These are phyloP conservation scores for Agonopterix subpropinquella DNA, from an alignment of 2,888 invertebrate genomes.

Conservation along the genomic window DNA sequence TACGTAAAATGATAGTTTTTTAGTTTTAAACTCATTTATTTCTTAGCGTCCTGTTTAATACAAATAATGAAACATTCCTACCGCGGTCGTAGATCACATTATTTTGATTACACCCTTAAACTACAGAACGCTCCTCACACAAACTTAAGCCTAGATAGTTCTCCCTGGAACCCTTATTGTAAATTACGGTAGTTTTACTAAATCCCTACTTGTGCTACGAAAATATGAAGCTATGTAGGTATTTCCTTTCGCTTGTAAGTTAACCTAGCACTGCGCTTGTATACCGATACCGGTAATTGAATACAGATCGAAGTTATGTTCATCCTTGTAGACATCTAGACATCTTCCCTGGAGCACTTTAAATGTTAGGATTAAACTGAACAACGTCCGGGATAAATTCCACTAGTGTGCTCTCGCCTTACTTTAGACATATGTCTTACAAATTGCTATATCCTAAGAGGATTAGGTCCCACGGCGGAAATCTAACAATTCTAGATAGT, in stretches of 20 bases:
- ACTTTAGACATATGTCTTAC: conserved; percentile 3
- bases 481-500: neutral
- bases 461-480: conserved; percentile 3
- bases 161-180: neutral
- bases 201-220: neutral
- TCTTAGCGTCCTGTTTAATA: no score
- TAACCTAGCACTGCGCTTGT: no score
- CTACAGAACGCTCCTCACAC: neutral
- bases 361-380: conserved; percentile 1
- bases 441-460: conserved; percentile 4
- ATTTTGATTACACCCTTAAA: neutral
- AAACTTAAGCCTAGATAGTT: no score
- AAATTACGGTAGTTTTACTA: neutral
- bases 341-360: neutral
- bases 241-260: no score
- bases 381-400: neutral
- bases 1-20: no score
- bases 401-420: conserved; percentile 1
- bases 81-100: no score
- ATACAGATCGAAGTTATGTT: no score
- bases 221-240: no score
- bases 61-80: no score
- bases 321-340: no score
- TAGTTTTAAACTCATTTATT: no score
- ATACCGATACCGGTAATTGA: no score